Evolutionary conservation across 2,113 vertebrate species (phyloP), one percentile per base, ranked within the genome.

Genomic region (Columba livia): DNA sequence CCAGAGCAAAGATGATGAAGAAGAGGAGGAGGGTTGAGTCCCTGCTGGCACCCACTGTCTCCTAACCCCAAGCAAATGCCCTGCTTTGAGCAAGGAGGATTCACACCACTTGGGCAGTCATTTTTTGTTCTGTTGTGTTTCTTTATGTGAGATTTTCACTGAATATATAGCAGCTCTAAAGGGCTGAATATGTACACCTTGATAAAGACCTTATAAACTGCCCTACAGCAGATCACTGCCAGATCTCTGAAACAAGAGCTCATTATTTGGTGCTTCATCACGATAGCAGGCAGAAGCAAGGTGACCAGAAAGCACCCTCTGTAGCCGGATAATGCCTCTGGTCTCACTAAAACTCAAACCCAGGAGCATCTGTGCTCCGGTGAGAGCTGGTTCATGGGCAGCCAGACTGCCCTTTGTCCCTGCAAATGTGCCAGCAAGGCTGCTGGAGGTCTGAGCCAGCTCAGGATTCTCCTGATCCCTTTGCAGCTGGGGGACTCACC

Each of bases 271-370:
- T 31, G 28, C 56, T 84, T 70, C 56, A 17, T 16, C 64, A 15
- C 0, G 38, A 29, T 1, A 42, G 56, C 44, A 56, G 61, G 42
- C 40, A 44, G 91, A 77, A 60, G 42, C 17, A 66, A 34, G 77
- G 25, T 4, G 34, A 53, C 38, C 57, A 75, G 91, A 15, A 51
- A 61, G 31, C 40, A 70, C n/a, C 3, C 1, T 25, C 34, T 17
- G 4, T 9, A 48, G 36, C 32, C 77, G 29, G 19, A n/a, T 1
- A 47, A 47, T 47, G 2, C 9, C 32, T 64, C 44, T 65, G 87
- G n/a, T n/a, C 80, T 69, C 72, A 17, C 29, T 32, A 24, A 12
- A 67, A 0, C 12, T 28, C 25, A 12, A 67, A 0, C 12, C 29
- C 21, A 8, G 31, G 36, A 69, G 10, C 25, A 1, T 42, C 60